Evolutionary conservation across 2,888 invertebrate species (phyloP).

Genomic region (Stramonita haemastoma): DNA sequence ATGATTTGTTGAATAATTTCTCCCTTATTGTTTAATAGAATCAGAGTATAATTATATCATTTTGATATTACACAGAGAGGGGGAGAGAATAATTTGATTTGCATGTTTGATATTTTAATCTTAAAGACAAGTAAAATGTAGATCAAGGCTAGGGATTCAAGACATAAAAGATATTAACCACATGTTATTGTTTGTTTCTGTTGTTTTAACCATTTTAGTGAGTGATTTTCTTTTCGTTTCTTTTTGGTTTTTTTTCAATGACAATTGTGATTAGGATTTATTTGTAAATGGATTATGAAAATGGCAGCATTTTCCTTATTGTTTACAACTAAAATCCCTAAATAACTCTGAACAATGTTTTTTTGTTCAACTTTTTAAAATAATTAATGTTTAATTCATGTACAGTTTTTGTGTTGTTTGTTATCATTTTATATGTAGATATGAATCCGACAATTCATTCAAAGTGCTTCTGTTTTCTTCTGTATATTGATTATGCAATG

Average conservation of each 20-base stretch:
- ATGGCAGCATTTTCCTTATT: constrained; percentile 13
- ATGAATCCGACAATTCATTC: neutral
- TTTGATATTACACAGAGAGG: too few relatives aligned
- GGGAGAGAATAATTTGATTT: too few relatives aligned
- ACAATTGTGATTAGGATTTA: too few relatives aligned
- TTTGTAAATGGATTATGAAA: neutral
- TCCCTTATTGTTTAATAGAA: too few relatives aligned
- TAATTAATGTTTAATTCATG: neutral
- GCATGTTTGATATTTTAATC: too few relatives aligned
- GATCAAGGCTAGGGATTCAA: too few relatives aligned
- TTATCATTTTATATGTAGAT: neutral
- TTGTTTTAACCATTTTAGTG: neutral
- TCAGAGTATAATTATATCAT: too few relatives aligned
- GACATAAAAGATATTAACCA: neutral
- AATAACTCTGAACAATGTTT: neutral
- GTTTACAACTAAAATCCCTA: neutral
- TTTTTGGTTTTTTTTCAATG: neutral
- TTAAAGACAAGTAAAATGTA: too few relatives aligned
- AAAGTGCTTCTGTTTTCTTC: neutral
- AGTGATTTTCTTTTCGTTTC: neutral
- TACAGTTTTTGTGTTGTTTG: neutral
- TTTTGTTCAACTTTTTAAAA: neutral
- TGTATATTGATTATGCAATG: neutral
- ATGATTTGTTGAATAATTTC: too few relatives aligned
- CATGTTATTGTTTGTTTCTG: neutral